Conservation (phyloP, 2,113 vertebrate genomes). For the Ctenodactylus gundi region DNA sequence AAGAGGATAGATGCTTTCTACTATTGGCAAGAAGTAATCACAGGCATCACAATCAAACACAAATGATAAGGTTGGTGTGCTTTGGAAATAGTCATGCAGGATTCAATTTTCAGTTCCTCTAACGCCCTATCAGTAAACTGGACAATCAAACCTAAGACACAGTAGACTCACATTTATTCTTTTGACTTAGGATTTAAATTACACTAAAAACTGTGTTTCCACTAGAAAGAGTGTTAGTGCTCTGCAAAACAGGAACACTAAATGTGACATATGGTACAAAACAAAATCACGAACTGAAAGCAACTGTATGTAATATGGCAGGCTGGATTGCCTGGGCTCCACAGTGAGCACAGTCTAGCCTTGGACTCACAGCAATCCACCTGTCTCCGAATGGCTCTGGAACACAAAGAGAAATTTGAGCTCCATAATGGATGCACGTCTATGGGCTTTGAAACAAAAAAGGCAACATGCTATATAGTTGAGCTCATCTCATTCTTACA, state of each 20-base stretch:
- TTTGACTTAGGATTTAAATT: conserved; percentile 23
- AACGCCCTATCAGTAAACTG: not conserved
- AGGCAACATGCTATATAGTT: not conserved
- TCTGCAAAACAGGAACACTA: not conserved
- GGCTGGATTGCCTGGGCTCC: too few relatives aligned
- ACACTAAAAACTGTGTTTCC: not conserved
- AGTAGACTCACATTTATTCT: not conserved
- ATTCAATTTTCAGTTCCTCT: not conserved
- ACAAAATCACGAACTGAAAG: not conserved
- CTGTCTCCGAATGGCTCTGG: not conserved
- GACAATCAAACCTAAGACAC: not conserved
- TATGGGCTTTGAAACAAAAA: conserved; percentile 4
- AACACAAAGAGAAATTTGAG: not conserved
- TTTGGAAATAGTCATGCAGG: not conserved
- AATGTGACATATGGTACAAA: not conserved
- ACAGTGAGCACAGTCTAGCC: too few relatives aligned
- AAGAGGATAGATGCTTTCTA: too few relatives aligned
- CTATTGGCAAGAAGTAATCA: not conserved
- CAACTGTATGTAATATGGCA: too few relatives aligned
- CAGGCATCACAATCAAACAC: not conserved
- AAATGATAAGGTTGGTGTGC: not conserved
- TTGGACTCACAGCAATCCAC: too few relatives aligned
- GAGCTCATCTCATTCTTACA: conserved; percentile 3
- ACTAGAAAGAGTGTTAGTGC: not conserved
- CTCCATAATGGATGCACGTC: not conserved